A percentile compares a stretch with the other conserved stretches of the same genome.
These are phyloP conservation scores for Lomographa bimaculata DNA, from an alignment of 2,888 invertebrate species.

Conservation along the genomic window DNA sequence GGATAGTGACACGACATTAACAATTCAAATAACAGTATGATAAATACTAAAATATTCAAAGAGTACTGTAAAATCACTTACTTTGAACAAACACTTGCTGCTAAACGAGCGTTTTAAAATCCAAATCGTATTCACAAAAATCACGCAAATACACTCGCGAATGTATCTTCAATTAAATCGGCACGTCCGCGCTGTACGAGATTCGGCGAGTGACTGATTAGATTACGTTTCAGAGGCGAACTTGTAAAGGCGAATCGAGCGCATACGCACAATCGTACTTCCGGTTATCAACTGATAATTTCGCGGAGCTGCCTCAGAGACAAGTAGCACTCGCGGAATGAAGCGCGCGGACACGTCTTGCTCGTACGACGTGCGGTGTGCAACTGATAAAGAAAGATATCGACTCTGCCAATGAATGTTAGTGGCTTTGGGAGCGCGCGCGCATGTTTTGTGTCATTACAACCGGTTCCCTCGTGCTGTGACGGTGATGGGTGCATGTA, in stretches of 20 bases:
- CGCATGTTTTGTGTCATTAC: constrained; percentile 34
- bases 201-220: constrained; percentile 35
- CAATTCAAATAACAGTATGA: constrained; percentile 30
- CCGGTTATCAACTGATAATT: constrained; percentile 35
- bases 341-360: constrained; percentile 13
- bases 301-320: not conserved
- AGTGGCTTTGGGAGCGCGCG: constrained; percentile 37
- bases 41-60: constrained; percentile 14
- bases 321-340: not conserved
- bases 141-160: constrained; percentile 40
- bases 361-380: constrained; percentile 20
- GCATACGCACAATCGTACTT: constrained; percentile 24
- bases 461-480: constrained; percentile 41
- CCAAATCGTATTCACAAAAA: constrained; percentile 31
- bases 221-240: constrained; percentile 13
- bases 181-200: constrained; percentile 42
- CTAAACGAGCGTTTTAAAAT: constrained; percentile 18
- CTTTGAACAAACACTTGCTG: constrained; percentile 22
- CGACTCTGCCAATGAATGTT: constrained; percentile 25
- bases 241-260: constrained; percentile 20
- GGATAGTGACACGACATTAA: constrained; percentile 27
- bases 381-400: constrained; percentile 46
- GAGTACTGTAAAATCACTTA: constrained; percentile 16
- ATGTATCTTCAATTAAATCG: constrained; percentile 21
- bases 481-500: constrained; percentile 48